A percentile compares a stretch with the other conserved stretches of the same genome.
Conservation (phyloP, 2,113 vertebrate species). For the Pterophyllum scalare region DNA sequence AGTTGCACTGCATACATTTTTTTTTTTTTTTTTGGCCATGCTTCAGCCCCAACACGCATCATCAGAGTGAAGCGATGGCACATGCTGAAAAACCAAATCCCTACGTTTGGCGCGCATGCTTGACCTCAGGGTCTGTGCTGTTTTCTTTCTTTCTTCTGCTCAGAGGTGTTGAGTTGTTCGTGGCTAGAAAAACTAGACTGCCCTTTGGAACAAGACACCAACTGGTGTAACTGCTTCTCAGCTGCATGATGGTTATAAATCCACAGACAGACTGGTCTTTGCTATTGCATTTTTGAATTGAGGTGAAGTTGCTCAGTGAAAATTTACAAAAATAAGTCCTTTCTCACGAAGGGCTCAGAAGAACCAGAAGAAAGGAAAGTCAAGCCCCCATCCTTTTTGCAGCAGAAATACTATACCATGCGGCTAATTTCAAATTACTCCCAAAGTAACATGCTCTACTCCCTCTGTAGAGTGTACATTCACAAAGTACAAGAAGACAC, state of each 20-base stretch:
- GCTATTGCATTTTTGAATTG: constrained; percentile 49
- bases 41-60: not conserved
- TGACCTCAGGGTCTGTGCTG: constrained; percentile 12
- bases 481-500: constrained; percentile 30
- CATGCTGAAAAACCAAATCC: constrained; percentile 37
- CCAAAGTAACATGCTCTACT: constrained; percentile 38
- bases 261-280: constrained; percentile 48
- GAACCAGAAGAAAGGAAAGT: not conserved
- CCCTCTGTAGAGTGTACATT: constrained; percentile 39
- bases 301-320: constrained; percentile 49
- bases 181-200: constrained; percentile 43
- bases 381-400: not conserved
- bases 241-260: constrained; percentile 15
- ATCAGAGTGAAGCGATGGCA: constrained; percentile 49
- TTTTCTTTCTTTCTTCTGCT: constrained; percentile 3
- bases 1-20: constrained; percentile 41
- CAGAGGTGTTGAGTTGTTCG: constrained; percentile 52
- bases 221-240: constrained; percentile 1
- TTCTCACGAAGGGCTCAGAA: not conserved
- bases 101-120: constrained; percentile 27
- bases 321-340: constrained; percentile 6
- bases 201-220: constrained; percentile 23
- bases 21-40: not conserved
- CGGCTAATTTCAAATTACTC: constrained; percentile 15
- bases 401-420: constrained; percentile 21